These are phyloP conservation scores for Gonatopus flavifemur DNA, from an alignment of 1,140 invertebrate genomes.

Conservation along the genomic window DNA sequence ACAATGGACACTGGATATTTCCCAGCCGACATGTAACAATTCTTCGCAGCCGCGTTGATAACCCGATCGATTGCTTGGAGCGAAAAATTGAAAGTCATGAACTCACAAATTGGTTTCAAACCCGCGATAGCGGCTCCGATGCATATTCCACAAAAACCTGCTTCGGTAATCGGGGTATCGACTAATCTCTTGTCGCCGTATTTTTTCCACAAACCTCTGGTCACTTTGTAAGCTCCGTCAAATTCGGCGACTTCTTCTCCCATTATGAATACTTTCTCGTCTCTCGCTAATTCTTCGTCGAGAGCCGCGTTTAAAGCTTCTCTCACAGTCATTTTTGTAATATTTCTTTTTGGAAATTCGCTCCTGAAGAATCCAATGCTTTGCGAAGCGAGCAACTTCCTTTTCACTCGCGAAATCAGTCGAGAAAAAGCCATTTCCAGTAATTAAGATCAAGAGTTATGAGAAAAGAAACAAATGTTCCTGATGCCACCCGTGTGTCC, in stretches of 20 bases:
- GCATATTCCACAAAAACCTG: slow-evolving; percentile 93
- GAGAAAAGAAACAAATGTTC: too few species aligned
- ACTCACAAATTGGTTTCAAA: slow-evolving; percentile 73
- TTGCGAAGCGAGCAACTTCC: too few species aligned
- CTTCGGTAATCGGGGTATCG: slow-evolving; percentile 99
- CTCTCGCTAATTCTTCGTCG: slow-evolving; percentile 92
- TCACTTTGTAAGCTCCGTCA: slow-evolving; percentile 94
- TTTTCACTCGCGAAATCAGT: too few species aligned
- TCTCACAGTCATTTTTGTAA: slow-evolving; percentile 73
- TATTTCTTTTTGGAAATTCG: slow-evolving; percentile 2
- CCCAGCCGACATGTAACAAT: slow-evolving; percentile 75
- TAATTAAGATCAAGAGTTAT: too few species aligned
- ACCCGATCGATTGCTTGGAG: slow-evolving; percentile 81
- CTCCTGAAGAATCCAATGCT: not conserved
- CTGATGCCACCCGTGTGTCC: too few species aligned
- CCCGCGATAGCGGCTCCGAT: slow-evolving; percentile 88
- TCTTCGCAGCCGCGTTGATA: slow-evolving; percentile 72
- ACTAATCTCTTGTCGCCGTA: slow-evolving; percentile 94
- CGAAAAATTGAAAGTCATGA: slow-evolving; percentile 81
- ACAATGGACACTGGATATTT: slow-evolving; percentile 69
- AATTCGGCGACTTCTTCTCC: slow-evolving; percentile 97
- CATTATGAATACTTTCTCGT: slow-evolving; percentile 88
- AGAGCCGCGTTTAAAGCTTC: slow-evolving; percentile 93
- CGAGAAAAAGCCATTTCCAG: too few species aligned
- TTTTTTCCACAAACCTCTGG: slow-evolving; percentile 92